Conservation (phyloP, 2,113 vertebrate species). For the Aldabrachelys gigantea region DNA sequence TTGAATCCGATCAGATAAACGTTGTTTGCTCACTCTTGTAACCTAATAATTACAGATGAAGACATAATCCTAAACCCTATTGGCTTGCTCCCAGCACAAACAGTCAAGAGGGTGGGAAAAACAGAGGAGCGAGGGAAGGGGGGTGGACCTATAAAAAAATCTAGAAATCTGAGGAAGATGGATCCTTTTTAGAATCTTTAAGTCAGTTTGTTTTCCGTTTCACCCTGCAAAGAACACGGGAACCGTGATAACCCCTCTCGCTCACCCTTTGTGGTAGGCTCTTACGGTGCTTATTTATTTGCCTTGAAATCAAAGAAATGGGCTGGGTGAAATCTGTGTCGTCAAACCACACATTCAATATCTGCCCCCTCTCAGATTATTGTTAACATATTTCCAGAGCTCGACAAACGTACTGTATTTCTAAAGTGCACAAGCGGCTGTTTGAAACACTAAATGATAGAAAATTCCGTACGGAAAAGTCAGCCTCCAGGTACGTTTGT, state of each 20-base stretch:
- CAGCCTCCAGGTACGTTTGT: neutral
- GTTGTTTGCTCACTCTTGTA: slow-evolving; percentile 60
- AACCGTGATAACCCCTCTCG: neutral
- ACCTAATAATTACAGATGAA: slow-evolving; percentile 66
- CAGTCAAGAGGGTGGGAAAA: slow-evolving; percentile 50
- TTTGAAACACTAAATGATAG: neutral
- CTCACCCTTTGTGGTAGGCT: neutral
- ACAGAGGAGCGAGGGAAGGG: neutral
- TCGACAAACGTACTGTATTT: neutral
- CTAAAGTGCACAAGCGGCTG: neutral
- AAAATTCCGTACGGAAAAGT: neutral
- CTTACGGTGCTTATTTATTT: neutral
- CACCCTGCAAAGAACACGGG: slow-evolving; percentile 10
- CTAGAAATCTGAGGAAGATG: neutral
- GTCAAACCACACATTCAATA: neutral
- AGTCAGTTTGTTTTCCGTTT: neutral
- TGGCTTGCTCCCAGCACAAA: slow-evolving; percentile 45
- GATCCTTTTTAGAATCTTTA: slow-evolving; percentile 5
- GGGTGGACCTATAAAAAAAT: neutral
- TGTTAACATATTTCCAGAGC: neutral
- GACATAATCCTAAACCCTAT: slow-evolving; percentile 58
- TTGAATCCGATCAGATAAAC: slow-evolving; percentile 68
- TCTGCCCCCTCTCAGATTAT: neutral
- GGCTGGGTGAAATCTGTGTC: neutral
- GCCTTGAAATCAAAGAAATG: neutral